Evolutionary conservation across 2,888 invertebrate genomes (phyloP).

Genomic region (Smittia sp.): DNA sequence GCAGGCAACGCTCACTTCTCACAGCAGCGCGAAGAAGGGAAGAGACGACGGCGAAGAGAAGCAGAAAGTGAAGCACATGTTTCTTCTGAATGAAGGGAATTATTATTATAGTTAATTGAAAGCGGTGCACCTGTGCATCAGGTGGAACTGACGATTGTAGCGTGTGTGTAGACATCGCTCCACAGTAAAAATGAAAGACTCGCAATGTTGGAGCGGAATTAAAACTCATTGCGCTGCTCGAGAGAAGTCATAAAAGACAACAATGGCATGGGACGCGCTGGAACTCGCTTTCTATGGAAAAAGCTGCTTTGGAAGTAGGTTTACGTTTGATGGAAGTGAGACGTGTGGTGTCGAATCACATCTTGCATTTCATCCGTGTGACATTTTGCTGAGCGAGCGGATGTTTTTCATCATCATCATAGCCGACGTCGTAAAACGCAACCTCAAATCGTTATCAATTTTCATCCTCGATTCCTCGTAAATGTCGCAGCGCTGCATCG

Average conservation of each 20-base stretch:
- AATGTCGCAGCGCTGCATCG: background rate
- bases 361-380: constrained; percentile 26
- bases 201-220: background rate
- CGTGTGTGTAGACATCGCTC: background rate
- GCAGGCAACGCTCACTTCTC: background rate
- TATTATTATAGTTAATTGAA: constrained; percentile 40
- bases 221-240: background rate
- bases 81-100: constrained; percentile 35
- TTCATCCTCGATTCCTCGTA: background rate
- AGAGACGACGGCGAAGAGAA: background rate
- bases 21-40: background rate
- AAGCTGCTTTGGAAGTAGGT: background rate
- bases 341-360: background rate
- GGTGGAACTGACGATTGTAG: constrained; percentile 26
- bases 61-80: constrained; percentile 29
- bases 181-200: background rate
- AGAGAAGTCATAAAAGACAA: constrained; percentile 6
- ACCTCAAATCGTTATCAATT: background rate
- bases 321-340: background rate
- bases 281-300: background rate
- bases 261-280: background rate
- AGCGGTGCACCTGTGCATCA: constrained; percentile 40
- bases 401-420: constrained; percentile 1
- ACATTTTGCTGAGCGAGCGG: constrained; percentile 20
- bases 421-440: background rate